A percentile compares a stretch with the other conserved stretches of the same genome.
Evolutionary conservation across 2,888 invertebrate species (phyloP).

Genomic region (Chalcis sispes): DNA sequence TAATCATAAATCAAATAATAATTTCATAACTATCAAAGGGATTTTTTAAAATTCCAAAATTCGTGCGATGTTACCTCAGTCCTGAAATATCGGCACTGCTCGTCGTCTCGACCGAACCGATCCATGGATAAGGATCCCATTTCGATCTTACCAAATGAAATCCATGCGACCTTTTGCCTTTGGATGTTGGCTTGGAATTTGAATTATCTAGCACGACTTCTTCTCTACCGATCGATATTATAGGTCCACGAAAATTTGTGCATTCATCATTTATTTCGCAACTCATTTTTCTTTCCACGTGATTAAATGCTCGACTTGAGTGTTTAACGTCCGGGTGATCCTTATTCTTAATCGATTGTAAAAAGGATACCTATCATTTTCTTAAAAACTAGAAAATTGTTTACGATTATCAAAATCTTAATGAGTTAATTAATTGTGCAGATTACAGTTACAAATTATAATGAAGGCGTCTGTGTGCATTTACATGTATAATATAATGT

Average conservation of each 20-base stretch:
- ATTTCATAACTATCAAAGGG: too few relatives aligned
- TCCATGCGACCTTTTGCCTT: constrained; percentile 78
- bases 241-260: constrained; percentile 21
- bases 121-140: constrained; percentile 91
- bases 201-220: constrained; percentile 59
- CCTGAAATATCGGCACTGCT: constrained; percentile 82
- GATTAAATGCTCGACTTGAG: too few relatives aligned
- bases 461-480: too few relatives aligned
- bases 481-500: too few relatives aligned
- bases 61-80: constrained; percentile 76
- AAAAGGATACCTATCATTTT: too few relatives aligned
- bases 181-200: constrained; percentile 15
- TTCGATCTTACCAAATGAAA: constrained; percentile 85
- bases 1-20: too few relatives aligned
- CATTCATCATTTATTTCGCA: constrained; percentile 57
- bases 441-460: too few relatives aligned
- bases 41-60: too few relatives aligned
- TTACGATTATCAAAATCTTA: too few relatives aligned
- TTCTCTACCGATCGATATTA: constrained; percentile 60
- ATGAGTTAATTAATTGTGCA: too few relatives aligned
- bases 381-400: too few relatives aligned
- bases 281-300: constrained; percentile 58
- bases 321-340: constrained; percentile 6
- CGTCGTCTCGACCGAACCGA: constrained; percentile 81
- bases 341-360: too few relatives aligned